Percentiles rank a stretch among this genome's conserved stretches.
phyloP scores from a whole-genome alignment of 1,140 invertebrate genomes.

The Muscidifurax raptorellus region DNA sequence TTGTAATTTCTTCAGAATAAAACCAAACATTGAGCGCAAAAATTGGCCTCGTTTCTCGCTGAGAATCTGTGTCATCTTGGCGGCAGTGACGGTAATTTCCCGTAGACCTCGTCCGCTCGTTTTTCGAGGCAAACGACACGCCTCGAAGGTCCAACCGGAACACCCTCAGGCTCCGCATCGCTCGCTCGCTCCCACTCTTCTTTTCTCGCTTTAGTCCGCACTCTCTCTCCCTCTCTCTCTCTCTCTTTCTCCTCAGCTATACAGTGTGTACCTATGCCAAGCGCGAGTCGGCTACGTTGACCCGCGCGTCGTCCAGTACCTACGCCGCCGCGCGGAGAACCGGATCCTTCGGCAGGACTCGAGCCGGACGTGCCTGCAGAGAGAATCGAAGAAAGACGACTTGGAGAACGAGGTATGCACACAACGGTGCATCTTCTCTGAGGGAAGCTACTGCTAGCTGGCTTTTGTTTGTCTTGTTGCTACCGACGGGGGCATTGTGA shows the following conservation, averaged over 20 bases:
- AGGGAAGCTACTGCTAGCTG: background rate
- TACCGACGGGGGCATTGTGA: too few species aligned
- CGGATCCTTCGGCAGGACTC: slow-evolving; percentile 10
- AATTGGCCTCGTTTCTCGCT: background rate
- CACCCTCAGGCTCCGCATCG: slow-evolving; percentile 31
- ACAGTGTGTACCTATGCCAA: background rate
- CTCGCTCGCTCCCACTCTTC: slow-evolving; percentile 37
- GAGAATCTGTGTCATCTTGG: background rate
- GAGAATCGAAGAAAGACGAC: background rate
- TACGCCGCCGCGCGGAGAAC: slow-evolving; percentile 21
- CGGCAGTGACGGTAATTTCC: too few species aligned
- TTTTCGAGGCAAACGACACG: slow-evolving; percentile 27
- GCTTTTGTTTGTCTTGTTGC: background rate
- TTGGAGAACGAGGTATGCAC: background rate
- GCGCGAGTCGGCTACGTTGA: slow-evolving; percentile 20
- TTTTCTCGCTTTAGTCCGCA: slow-evolving; percentile 1
- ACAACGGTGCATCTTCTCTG: background rate
- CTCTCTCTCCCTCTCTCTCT: background rate
- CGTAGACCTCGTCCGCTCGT: background rate
- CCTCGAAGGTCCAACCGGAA: slow-evolving; percentile 43
- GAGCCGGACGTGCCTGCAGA: background rate
- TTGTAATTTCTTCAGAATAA: background rate
- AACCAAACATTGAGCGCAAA: background rate
- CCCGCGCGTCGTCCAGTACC: slow-evolving; percentile 22
- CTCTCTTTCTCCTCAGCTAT: slow-evolving; percentile 19